phyloP scores from a whole-genome alignment of 1,140 invertebrate species.

The Orius laevigatus region DNA sequence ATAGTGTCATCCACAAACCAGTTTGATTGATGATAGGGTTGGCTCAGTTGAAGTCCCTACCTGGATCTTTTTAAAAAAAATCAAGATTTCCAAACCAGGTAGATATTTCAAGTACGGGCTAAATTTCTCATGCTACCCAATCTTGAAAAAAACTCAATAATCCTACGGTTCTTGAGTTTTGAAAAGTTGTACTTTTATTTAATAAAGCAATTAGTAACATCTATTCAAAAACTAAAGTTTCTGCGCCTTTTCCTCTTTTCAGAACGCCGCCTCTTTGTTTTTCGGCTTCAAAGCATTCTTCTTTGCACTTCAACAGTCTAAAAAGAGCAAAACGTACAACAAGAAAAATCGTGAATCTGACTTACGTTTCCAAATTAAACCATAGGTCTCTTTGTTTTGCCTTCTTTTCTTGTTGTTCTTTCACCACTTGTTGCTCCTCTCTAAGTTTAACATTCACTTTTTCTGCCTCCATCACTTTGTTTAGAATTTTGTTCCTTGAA shows the following conservation, averaged over 20 bases:
- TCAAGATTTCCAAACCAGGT: no score
- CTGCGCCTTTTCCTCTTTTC: conserved; percentile 28
- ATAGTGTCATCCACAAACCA: no score
- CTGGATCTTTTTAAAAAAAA: no score
- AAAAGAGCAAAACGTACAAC: conserved; percentile 15
- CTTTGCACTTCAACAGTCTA: conserved; percentile 31
- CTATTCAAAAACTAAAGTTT: conserved; percentile 28
- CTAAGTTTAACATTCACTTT: conserved; percentile 35
- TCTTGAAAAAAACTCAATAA: no score
- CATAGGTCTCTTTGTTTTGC: conserved; percentile 47
- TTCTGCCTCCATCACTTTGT: conserved; percentile 39
- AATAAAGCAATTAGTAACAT: no score
- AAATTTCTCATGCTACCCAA: no score
- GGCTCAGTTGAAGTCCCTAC: no score
- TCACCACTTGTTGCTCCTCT: conserved; percentile 40
- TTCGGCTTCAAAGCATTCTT: conserved; percentile 27
- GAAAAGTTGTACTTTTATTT: no score
- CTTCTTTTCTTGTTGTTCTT: conserved; percentile 34
- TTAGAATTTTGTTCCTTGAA: conserved; percentile 30
- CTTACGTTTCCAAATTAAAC: conserved; percentile 39
- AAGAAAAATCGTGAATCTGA: not conserved
- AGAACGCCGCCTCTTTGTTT: conserved; percentile 29
- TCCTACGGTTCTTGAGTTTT: no score
- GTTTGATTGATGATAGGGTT: no score
- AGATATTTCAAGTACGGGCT: no score